Evolutionary conservation across 1,140 invertebrate genomes (phyloP).

Genomic region (Lepeophtheirus salmonis): DNA sequence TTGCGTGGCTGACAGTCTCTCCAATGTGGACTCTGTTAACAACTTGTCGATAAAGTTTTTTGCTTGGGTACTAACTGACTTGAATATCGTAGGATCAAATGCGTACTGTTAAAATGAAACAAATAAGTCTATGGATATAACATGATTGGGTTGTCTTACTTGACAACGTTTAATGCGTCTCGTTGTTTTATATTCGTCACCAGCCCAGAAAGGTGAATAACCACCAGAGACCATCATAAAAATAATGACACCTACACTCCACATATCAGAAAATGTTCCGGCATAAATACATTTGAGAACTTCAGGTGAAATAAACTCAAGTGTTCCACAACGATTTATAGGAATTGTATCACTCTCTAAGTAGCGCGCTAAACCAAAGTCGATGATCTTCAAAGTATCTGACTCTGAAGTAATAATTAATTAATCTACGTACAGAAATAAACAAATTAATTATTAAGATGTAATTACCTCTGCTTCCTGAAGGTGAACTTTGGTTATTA

Average conservation of each 20-base stretch:
- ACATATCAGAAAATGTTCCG: constrained; percentile 72
- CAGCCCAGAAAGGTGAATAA: constrained; percentile 9
- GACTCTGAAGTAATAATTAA: constrained; percentile 42
- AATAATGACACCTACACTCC: constrained; percentile 78
- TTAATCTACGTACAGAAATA: neutral
- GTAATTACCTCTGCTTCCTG: neutral
- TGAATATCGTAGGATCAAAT: constrained; percentile 3
- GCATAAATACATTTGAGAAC: constrained; percentile 78
- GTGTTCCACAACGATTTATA: constrained; percentile 51
- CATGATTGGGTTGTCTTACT: neutral
- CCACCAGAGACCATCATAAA: constrained; percentile 47
- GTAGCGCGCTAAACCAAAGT: constrained; percentile 68
- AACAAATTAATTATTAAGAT: neutral
- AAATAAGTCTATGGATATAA: too few species aligned
- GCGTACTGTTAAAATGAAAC: neutral
- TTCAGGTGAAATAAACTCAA: constrained; percentile 83
- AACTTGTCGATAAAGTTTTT: constrained; percentile 7
- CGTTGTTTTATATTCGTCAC: neutral
- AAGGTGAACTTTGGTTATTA: neutral
- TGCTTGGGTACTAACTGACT: neutral
- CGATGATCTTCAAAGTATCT: constrained; percentile 68
- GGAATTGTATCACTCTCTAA: constrained; percentile 30
- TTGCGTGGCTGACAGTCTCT: neutral
- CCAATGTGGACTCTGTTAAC: neutral
- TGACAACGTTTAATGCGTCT: constrained; percentile 2